Percentiles rank a stretch among this genome's conserved stretches.
phyloP scores from a whole-genome alignment of 2,888 invertebrate species.

The Phyllotreta striolata region DNA sequence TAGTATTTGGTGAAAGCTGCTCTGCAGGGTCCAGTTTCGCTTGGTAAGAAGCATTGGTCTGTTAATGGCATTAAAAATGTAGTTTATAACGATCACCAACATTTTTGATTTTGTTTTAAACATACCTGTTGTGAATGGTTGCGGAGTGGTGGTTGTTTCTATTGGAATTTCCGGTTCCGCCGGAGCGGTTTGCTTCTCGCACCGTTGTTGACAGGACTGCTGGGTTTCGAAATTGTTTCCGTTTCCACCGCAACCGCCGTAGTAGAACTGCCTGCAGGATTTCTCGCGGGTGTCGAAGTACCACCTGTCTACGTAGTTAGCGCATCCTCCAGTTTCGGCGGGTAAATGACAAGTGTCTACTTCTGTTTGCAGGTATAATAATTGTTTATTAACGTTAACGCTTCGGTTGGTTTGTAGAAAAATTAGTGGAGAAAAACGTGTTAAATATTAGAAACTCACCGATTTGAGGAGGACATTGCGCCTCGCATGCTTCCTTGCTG shows the following conservation, averaged over 20 bases:
- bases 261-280: conserved; percentile 83
- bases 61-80: background rate
- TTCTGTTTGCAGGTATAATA: conserved; percentile 12
- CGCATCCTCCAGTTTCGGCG: conserved; percentile 79
- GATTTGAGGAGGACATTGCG: conserved; percentile 78
- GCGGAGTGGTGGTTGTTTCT: conserved; percentile 24
- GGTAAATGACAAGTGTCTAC: conserved; percentile 79
- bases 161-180: conserved; percentile 26
- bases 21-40: conserved; percentile 74
- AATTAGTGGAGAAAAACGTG: background rate
- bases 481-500: conserved; percentile 75
- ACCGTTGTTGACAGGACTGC: conserved; percentile 72
- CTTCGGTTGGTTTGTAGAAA: background rate
- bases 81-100: background rate
- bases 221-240: conserved; percentile 81
- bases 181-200: conserved; percentile 61
- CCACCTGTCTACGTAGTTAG: conserved; percentile 78
- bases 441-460: conserved; percentile 67
- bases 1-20: conserved; percentile 69
- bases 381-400: background rate
- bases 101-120: background rate
- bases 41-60: conserved; percentile 68
- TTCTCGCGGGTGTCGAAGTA: conserved; percentile 81
- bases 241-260: conserved; percentile 93
- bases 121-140: conserved; percentile 49